These are phyloP conservation scores for Polymixis lichenea DNA, from an alignment of 2,888 invertebrate genomes.

Conservation along the genomic window DNA sequence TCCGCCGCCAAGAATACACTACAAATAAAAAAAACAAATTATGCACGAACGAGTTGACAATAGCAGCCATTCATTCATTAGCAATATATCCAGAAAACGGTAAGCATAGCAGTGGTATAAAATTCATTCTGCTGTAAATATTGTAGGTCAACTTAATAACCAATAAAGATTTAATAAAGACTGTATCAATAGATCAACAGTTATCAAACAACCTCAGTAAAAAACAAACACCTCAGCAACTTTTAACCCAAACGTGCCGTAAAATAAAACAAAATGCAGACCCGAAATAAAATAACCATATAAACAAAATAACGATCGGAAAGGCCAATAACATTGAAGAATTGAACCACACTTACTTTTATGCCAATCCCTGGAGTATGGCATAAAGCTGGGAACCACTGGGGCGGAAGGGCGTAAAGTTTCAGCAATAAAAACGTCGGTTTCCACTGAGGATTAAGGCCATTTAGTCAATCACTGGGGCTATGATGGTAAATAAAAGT, in stretches of 20 bases:
- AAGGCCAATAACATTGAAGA: constrained; percentile 55
- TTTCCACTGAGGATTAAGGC: constrained; percentile 49
- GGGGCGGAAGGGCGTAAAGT: constrained; percentile 50
- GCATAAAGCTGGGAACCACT: constrained; percentile 40
- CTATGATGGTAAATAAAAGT: constrained; percentile 33
- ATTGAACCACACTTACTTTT: constrained; percentile 61
- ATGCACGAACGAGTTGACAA: not conserved
- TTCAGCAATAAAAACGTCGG: constrained; percentile 48
- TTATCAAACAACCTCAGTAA: constrained; percentile 35
- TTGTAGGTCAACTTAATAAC: not conserved
- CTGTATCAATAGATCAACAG: constrained; percentile 13
- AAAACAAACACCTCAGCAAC: constrained; percentile 48
- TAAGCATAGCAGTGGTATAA: not conserved
- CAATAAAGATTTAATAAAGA: constrained; percentile 1
- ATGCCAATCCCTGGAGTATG: constrained; percentile 50
- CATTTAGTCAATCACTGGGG: constrained; percentile 51
- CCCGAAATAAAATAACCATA: constrained; percentile 58
- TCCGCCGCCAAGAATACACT: no score
- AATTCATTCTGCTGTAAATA: not conserved
- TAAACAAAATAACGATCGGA: constrained; percentile 59
- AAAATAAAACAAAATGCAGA: constrained; percentile 55
- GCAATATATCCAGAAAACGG: not conserved
- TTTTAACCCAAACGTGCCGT: constrained; percentile 34
- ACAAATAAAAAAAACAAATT: no score
- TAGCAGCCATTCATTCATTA: not conserved